These are phyloP conservation scores for Troides aeacus DNA, from an alignment of 2,888 invertebrate species.

Conservation along the genomic window DNA sequence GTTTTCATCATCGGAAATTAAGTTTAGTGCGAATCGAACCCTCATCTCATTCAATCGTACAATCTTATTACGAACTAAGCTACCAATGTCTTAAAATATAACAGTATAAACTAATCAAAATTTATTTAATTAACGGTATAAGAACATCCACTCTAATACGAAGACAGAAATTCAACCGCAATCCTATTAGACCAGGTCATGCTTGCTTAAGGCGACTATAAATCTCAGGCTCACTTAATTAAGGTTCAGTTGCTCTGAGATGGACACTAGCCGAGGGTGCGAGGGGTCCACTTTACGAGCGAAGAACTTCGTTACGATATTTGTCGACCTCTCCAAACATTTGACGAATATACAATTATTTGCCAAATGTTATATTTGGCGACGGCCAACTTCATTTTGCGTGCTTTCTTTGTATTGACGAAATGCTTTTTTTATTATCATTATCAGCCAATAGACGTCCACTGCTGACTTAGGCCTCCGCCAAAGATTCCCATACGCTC, in stretches of 20 bases:
- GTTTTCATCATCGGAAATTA: too few species aligned
- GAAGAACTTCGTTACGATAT: conserved; percentile 62
- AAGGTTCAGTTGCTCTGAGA: conserved; percentile 37
- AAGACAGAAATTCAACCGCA: conserved; percentile 12
- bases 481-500: too few species aligned
- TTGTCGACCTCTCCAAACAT: conserved; percentile 62
- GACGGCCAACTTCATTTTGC: conserved; percentile 2
- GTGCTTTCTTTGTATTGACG: conserved; percentile 20
- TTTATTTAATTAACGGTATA: background rate
- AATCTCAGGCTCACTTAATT: conserved; percentile 53
- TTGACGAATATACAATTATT: conserved; percentile 45
- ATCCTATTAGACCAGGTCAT: conserved; percentile 30
- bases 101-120: background rate
- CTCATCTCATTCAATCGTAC: background rate
- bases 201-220: conserved; percentile 47
- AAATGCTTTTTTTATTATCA: too few species aligned
- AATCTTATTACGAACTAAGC: background rate
- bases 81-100: background rate
- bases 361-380: conserved; percentile 36
- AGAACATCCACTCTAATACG: conserved; percentile 2
- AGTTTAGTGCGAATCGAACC: too few species aligned
- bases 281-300: conserved; percentile 53
- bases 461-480: too few species aligned
- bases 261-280: conserved; percentile 31
- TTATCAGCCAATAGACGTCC: too few species aligned